Base-by-base conservation (phyloP, 1,140 invertebrate species). In the Gonioctena quinquepunctata region DNA sequence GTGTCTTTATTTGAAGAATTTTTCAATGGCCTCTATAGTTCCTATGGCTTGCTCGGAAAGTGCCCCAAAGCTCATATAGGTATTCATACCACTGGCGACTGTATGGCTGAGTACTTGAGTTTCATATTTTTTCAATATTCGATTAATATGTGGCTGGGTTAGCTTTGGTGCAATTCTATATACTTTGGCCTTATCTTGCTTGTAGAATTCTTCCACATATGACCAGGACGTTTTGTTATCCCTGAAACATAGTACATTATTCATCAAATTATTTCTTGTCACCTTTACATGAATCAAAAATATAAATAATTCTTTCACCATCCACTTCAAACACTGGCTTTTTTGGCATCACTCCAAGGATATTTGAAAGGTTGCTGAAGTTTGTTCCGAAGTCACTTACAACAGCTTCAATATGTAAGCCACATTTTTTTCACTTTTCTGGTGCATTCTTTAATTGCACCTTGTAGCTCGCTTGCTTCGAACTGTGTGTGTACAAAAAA, bases 301-400 rank as follows among this genome's bases (percentile, higher is more conserved):
- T 4, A 64, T 18, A 6, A 48, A 64, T n/a, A 64, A 18, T 13
- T 23, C 0, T 57, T 57, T 64, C 16, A 1, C 5, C 62, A n/a
- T 5, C 28, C n/a, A 2, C 27, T 8, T 0, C 8, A 64, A 50
- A 21, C 13, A n/a, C 13, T 0, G 33, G n/a, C 11, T 61, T 27
- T 7, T 61, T 22, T 7, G 59, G 23, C 6, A 5, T 27, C 5
- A 61, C 25, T 22, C 59, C 59, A 25, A 19, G 54, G 19, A 67
- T n/a, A 27, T 27, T 62, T 18, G n/a, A 26, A 26, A 67, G 27
- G n/a, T 67, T 13, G 8, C 63, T 50, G 22, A 63, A 68, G 60
- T 68, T 68, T 33, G 56, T n/a, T 23, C 57, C 42, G 19, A 63
- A 63, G 22, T 62, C 66, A 11, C 56, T 21, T 18, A 52, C 66